Base-by-base conservation (phyloP, 1,140 invertebrate genomes). In the Hylaeus volcanicus region DNA sequence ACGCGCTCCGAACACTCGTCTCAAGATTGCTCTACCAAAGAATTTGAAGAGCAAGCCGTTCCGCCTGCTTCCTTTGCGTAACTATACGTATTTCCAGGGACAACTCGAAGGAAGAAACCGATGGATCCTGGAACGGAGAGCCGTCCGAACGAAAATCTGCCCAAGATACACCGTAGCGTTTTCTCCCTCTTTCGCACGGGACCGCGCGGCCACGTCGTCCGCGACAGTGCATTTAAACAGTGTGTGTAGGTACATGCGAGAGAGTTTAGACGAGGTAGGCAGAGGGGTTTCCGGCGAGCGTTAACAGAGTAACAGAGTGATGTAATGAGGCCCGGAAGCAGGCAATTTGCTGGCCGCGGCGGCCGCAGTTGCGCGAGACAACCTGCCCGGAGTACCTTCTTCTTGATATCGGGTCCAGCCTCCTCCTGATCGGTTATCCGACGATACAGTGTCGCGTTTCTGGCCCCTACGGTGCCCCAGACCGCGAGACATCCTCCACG, bases 281-380 rank as follows among this genome's bases (percentile, higher is more conserved):
- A 89, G 91, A 90, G 90, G 92, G 92, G 92, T 92, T 93, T 93
- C 92, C 92, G 93, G 91, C 90, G 92, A 93, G 92, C 90, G 92
- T 93, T 93, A 93, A 93, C 92, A 93, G 92, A 93, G 92, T 93
- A 93, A 93, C 92, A 93, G 93, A 93, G 92, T 93, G 93, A 93
- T 93, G 93, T 93, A 93, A 93, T 93, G 93, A 93, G 93, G 93
- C 92, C 93, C 93, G 93, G 93, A 93, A 93, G 92, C 92, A 92
- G 90, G 91, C 92, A 93, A 93, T 93, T 93, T 93, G 92, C 89
- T 90, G 88, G 75, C 84, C 89, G 90, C 88, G 83, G 90, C 91
- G 89, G 88, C 85, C 88, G 88, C 91, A 92, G 93, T 93, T 92
- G 90, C 90, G 89, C 91, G 92, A 93, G 92, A 92, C 91, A 93